Conservation (phyloP, 92 coral and sea anemone genomes). For the Parazoanthus swiftii region DNA sequence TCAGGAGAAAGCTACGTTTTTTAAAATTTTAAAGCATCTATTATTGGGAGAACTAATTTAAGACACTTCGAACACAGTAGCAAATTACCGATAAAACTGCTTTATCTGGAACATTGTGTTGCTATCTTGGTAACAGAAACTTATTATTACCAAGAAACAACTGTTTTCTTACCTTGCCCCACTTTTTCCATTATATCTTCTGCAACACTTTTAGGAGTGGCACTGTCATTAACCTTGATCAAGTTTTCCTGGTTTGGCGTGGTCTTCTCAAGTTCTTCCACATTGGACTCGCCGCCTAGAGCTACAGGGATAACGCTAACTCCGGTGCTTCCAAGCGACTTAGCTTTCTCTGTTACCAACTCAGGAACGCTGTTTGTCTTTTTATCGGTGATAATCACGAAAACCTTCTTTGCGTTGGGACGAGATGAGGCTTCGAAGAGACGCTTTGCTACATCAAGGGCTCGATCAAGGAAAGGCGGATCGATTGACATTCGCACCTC, state of each 20-base stretch:
- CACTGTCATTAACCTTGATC: conserved; percentile 32
- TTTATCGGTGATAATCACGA: conserved; percentile 80
- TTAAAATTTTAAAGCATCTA: too few species aligned
- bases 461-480: conserved; percentile 59
- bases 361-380: conserved; percentile 58
- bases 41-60: too few species aligned
- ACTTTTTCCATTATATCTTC: conserved; percentile 70
- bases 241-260: conserved; percentile 58
- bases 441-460: conserved; percentile 64
- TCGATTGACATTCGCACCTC: conserved; percentile 1
- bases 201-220: conserved; percentile 36
- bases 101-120: background rate
- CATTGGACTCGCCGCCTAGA: conserved; percentile 74
- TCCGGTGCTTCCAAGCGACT: conserved; percentile 61
- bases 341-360: conserved; percentile 52
- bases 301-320: conserved; percentile 77
- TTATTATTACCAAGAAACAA: background rate
- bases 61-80: too few species aligned
- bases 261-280: conserved; percentile 46
- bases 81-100: background rate
- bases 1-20: too few species aligned
- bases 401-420: conserved; percentile 49
- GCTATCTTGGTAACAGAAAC: background rate
- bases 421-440: conserved; percentile 57
- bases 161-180: conserved; percentile 62